Percentiles rank a stretch among this genome's conserved stretches.
phyloP scores from a whole-genome alignment of 2,113 vertebrate species.

The Coracopsis vasa region DNA sequence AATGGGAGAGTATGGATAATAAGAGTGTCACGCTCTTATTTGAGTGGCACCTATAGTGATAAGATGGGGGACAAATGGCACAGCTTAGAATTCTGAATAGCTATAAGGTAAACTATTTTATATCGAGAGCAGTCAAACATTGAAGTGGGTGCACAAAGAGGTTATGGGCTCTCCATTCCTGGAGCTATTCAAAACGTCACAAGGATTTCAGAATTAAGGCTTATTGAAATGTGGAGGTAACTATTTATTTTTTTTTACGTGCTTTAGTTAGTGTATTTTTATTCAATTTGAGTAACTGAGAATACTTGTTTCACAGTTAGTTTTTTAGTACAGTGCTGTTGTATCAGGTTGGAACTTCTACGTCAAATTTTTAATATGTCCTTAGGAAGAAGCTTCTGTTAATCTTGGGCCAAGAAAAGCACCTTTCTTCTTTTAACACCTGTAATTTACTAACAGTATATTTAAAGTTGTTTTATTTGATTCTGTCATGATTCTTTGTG shows the following conservation, averaged over 20 bases:
- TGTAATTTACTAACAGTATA: background rate
- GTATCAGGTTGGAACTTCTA: background rate
- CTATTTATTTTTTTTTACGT: background rate
- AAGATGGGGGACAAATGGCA: background rate
- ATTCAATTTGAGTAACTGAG: background rate
- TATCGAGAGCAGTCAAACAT: background rate
- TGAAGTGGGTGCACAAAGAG: background rate
- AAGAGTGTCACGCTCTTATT: accelerated
- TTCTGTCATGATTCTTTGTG: background rate
- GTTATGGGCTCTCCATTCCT: background rate
- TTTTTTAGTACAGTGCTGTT: background rate
- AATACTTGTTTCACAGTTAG: background rate
- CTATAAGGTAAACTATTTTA: background rate
- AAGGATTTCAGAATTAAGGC: background rate
- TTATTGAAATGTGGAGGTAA: background rate
- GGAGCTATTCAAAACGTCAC: background rate
- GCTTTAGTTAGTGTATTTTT: background rate
- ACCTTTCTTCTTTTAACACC: background rate
- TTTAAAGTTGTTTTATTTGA: background rate
- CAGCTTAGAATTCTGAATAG: background rate
- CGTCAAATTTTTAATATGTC: background rate
- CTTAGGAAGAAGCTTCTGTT: background rate
- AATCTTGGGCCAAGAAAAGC: background rate
- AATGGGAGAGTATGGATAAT: background rate
- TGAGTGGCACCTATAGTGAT: background rate